These are phyloP conservation scores for Ascidia mentula DNA, from an alignment of 23 tunicate species.

Conservation along the genomic window DNA sequence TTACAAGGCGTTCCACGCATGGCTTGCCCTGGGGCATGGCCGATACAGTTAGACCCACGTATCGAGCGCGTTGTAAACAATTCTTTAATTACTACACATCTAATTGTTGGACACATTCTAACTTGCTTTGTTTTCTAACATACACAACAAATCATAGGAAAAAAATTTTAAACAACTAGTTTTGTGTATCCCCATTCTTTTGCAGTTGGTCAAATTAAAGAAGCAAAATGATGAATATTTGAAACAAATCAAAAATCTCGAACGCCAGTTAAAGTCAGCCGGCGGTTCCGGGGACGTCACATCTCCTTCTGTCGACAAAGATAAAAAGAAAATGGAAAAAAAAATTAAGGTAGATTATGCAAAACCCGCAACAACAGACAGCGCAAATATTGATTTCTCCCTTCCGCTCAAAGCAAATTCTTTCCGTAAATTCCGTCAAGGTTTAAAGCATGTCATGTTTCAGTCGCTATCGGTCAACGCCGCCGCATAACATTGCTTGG, in stretches of 20 bases:
- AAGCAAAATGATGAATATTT: not conserved
- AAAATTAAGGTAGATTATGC: constrained; percentile 28
- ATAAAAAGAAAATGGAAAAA: constrained; percentile 44
- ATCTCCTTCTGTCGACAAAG: constrained; percentile 22
- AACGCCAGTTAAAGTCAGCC: constrained; percentile 25
- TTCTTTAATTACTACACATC: not conserved
- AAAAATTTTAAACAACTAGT: not conserved
- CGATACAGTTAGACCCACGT: not conserved
- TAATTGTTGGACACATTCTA: not conserved
- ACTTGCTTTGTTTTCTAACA: not conserved
- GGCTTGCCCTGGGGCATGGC: not conserved
- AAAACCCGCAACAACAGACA: too few relatives aligned
- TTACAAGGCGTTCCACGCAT: not conserved
- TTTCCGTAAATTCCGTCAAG: not conserved
- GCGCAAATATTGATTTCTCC: too few relatives aligned
- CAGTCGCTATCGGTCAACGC: not conserved
- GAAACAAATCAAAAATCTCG: constrained; percentile 33
- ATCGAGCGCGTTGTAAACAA: not conserved
- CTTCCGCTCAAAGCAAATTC: too few relatives aligned
- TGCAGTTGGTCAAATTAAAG: not conserved
- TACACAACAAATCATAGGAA: not conserved
- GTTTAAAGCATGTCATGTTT: not conserved
- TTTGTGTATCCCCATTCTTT: not conserved
- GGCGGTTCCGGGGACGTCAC: not conserved
- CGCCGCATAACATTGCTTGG: not conserved